Conservation (phyloP, 2,113 vertebrate species). For the Philantomba maxwellii region DNA sequence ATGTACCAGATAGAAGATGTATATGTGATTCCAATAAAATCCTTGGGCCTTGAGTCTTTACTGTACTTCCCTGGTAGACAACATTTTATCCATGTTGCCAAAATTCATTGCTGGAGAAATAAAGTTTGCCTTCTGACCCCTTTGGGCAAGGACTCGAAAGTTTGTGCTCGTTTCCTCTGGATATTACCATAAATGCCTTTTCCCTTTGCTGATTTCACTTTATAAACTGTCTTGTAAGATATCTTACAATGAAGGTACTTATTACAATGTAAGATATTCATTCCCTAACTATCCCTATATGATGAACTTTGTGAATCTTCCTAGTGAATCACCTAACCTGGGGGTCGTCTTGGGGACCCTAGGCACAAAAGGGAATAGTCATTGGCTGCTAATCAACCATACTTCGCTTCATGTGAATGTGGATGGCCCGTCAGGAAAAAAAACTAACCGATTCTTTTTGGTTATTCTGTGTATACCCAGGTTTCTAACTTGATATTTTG, state of each 20-base stretch:
- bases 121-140: not conserved
- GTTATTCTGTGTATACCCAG: not conserved
- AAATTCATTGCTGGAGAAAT: not conserved
- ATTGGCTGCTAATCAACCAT: not conserved
- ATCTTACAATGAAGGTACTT: not conserved
- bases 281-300: not conserved
- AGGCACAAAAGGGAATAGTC: not conserved
- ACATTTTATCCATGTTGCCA: not conserved
- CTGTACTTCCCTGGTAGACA: not conserved
- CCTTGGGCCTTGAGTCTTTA: not conserved
- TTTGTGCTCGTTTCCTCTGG: not conserved
- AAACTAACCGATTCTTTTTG: not conserved
- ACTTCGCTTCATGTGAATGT: not conserved
- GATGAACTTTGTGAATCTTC: not conserved
- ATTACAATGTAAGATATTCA: not conserved
- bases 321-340: not conserved
- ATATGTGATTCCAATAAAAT: not conserved
- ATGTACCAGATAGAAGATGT: not conserved
- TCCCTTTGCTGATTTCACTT: not conserved
- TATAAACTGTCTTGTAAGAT: not conserved
- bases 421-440: not conserved
- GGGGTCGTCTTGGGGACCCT: not conserved
- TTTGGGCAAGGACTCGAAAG: not conserved
- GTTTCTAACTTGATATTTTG: not conserved
- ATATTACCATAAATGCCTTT: not conserved